A percentile compares a stretch with the other conserved stretches of the same genome.
Conservation (phyloP, 2,888 invertebrate genomes). For the Phortica okadai region DNA sequence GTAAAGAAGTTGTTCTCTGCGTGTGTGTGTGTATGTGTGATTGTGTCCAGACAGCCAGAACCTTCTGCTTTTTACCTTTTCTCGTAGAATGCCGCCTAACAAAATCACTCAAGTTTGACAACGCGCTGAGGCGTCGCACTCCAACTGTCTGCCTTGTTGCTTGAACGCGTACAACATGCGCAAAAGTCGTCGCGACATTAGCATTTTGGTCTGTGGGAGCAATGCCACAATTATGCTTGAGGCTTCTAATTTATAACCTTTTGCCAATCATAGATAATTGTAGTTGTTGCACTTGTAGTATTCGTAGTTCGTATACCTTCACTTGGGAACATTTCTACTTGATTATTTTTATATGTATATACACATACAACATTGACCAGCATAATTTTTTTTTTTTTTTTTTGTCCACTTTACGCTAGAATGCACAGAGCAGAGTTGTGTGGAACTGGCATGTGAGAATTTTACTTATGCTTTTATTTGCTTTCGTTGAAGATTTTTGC, state of each 20-base stretch:
- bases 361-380: slow-evolving; percentile 1
- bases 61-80: slow-evolving; percentile 3
- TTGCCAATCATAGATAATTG: slow-evolving; percentile 31
- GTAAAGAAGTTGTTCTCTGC: background rate
- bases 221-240: slow-evolving; percentile 16
- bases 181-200: background rate
- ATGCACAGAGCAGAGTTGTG: slow-evolving; percentile 11
- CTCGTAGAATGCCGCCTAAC: background rate
- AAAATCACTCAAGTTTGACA: slow-evolving; percentile 30
- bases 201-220: slow-evolving; percentile 17
- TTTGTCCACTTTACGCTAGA: slow-evolving; percentile 15
- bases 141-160: background rate
- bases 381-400: slow-evolving; percentile 2
- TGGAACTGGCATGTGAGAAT: slow-evolving; percentile 25
- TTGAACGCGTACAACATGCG: background rate
- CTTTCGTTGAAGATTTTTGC: background rate
- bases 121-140: slow-evolving; percentile 6
- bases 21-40: background rate
- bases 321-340: slow-evolving; percentile 16
- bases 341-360: background rate
- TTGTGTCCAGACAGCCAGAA: slow-evolving; percentile 24
- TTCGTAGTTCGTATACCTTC: background rate
- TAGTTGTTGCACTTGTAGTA: background rate
- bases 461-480: background rate
- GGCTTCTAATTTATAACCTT: slow-evolving; percentile 30